Evolutionary conservation across 2,113 vertebrate species (phyloP).

Genomic region (Porphyrio hochstetteri): DNA sequence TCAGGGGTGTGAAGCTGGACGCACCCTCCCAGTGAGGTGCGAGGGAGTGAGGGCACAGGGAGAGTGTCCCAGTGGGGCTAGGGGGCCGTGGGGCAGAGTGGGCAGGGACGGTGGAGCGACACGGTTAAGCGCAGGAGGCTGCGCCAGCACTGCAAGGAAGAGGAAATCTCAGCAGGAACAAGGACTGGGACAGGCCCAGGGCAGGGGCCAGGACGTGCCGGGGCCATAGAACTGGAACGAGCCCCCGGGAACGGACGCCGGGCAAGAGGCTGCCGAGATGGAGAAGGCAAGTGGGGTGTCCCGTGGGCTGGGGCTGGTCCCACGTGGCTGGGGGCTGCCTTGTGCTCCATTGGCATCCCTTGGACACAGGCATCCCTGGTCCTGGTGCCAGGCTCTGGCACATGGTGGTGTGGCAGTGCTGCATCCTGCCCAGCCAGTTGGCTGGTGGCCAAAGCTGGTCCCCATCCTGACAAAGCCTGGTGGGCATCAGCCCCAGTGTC

Average conservation of each 20-base stretch:
- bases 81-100: neutral
- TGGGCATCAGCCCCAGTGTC: fast-evolving
- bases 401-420: fast-evolving
- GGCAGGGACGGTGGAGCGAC: neutral
- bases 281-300: neutral
- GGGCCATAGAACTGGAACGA: no score
- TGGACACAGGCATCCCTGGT: fast-evolving
- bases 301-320: fast-evolving
- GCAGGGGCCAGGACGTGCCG: neutral
- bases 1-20: neutral
- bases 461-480: neutral
- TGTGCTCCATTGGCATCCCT: neutral
- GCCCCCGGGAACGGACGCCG: no score
- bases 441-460: neutral
- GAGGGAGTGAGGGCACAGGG: neutral
- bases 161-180: slow-evolving; percentile 27
- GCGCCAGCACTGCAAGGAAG: neutral
- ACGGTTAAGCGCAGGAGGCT: neutral
- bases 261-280: neutral
- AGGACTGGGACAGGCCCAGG: neutral
- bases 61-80: neutral
- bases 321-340: fast-evolving
- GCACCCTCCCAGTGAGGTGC: fast-evolving
- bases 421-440: neutral
- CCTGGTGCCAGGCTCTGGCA: neutral